phyloP scores from a whole-genome alignment of 2,797 vertebrate species.

The Lindbergichthys nudifrons region DNA sequence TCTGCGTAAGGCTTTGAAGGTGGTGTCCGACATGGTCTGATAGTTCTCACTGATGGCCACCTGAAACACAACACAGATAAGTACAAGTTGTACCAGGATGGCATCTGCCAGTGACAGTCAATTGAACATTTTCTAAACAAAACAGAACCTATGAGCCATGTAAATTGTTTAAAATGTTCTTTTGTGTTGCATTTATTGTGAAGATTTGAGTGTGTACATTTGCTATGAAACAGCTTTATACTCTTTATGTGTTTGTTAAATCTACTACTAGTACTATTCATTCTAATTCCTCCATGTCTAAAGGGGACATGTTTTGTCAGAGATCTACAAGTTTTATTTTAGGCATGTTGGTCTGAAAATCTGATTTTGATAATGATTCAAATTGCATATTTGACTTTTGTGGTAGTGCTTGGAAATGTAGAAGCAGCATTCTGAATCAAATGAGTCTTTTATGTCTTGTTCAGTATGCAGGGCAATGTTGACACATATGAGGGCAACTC shows the following conservation, averaged over 20 bases:
- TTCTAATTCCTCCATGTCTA: not conserved
- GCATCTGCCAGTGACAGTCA: not conserved
- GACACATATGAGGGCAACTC: not conserved
- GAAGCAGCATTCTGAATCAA: not conserved
- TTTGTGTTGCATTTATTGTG: not conserved
- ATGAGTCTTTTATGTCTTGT: not conserved
- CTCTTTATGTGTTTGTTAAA: not conserved
- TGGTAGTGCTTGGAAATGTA: not conserved
- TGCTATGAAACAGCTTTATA: not conserved
- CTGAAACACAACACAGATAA: slow-evolving; percentile 77
- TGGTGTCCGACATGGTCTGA: slow-evolving; percentile 98
- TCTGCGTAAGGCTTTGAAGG: slow-evolving; percentile 96
- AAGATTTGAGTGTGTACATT: not conserved
- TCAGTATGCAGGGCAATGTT: not conserved
- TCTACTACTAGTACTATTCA: not conserved
- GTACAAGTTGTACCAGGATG: not conserved
- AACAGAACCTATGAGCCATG: not conserved
- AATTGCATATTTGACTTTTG: not conserved
- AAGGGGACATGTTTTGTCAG: not conserved
- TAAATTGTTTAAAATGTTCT: not conserved
- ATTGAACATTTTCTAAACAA: not conserved
- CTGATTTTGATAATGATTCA: not conserved
- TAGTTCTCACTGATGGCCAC: slow-evolving; percentile 97
- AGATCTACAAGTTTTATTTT: not conserved
- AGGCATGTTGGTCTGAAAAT: not conserved